Evolutionary conservation across 2,113 vertebrate species (phyloP), one percentile per base, ranked within the genome.

Genomic region (Elephantulus edwardii): DNA sequence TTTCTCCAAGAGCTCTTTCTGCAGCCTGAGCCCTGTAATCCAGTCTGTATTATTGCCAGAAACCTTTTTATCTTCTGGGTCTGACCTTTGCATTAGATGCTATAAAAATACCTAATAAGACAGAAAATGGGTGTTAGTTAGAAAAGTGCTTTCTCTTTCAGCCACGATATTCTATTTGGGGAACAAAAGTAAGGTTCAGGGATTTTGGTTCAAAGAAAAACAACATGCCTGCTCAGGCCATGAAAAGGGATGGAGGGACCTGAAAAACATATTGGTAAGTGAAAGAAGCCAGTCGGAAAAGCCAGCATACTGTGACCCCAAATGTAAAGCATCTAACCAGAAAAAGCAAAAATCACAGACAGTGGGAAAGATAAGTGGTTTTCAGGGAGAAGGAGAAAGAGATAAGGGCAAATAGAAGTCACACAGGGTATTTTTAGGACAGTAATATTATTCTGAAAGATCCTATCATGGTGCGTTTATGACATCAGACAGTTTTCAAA

Each of bases 71-170:
- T 44, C 30, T 84, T 75, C 13, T 70, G 58, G 81, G 20, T 81
- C 40, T 58, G 11, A 24, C 30, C n/a, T 81, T 64, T 58, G 30
- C 48, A 86, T 74, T 60, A 68, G 24, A 68, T 66, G 68, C 7
- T 83, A 44, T 44, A 42, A 78, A 82, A 70, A 68, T 1, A 71
- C 19, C 66, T 86, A 42, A 72, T 40, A 52, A 78, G 40, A 52
- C 75, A 72, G 82, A 48, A 80, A 72, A 70, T 24, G 9, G 56
- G 0, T 75, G 58, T 75, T 83, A 64, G 16, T 40, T 46, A 66
- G 33, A 71, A 75, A 90, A 62, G 35, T 16, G 52, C 38, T 89
- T 88, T 77, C 33, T 80, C 35, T 90, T 86, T 71, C 17, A 58
- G 12, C 14, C 24, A 6, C 48, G 42, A 35, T 68, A 20, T 90